Evolutionary conservation across 2,888 invertebrate species (phyloP).

Genomic region (Gymnocheta viridis): DNA sequence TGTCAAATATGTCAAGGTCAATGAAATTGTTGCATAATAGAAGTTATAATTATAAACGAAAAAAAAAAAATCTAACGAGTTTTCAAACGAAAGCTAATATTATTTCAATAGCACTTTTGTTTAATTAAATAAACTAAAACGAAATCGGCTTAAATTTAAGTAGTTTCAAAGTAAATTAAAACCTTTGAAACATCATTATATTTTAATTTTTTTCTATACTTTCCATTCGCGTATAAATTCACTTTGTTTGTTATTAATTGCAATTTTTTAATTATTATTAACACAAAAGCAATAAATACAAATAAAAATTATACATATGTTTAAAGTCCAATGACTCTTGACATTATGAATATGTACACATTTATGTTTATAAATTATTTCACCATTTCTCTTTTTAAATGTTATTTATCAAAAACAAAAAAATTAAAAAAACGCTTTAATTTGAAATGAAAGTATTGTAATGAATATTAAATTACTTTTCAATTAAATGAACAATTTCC

Average conservation of each 20-base stretch:
- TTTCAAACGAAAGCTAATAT: background rate
- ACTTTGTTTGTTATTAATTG: constrained; percentile 23
- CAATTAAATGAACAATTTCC: constrained; percentile 63
- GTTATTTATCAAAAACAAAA: constrained; percentile 1
- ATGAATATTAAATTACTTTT: constrained; percentile 67
- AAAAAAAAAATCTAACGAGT: too few species aligned
- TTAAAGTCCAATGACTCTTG: constrained; percentile 65
- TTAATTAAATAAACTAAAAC: background rate
- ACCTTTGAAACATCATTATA: background rate
- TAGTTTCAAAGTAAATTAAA: background rate
- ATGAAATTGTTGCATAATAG: too few species aligned
- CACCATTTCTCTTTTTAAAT: constrained; percentile 9
- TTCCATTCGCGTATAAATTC: background rate
- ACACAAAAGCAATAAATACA: constrained; percentile 6
- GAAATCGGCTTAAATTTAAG: constrained; percentile 9
- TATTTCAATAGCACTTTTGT: background rate
- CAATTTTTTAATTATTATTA: constrained; percentile 21
- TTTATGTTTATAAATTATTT: constrained; percentile 46
- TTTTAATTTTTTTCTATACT: background rate
- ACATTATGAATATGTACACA: constrained; percentile 51
- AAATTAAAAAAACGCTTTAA: background rate
- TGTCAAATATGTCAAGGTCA: too few species aligned
- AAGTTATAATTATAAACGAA: too few species aligned
- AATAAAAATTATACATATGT: constrained; percentile 55
- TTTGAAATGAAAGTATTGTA: constrained; percentile 57